Conservation (phyloP, 2,797 vertebrate genomes). For the Xiphorhynchus erythropygius region DNA sequence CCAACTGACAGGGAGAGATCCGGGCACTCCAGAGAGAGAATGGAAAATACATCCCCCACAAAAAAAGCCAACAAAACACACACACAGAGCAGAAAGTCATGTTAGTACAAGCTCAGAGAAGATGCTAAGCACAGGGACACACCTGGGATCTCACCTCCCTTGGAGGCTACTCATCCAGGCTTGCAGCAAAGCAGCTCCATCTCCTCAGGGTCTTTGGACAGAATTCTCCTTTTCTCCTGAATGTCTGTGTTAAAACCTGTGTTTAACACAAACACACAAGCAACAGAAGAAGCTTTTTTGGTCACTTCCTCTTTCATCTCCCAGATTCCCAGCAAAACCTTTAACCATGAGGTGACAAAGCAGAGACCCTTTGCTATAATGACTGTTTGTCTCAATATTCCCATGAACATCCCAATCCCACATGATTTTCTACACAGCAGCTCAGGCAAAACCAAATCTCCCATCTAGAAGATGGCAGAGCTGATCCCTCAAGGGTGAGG, state of each 20-base stretch:
- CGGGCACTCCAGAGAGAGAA: not conserved
- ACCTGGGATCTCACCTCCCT: not conserved
- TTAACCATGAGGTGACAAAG: not conserved
- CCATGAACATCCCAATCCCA: not conserved
- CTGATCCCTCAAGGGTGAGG: not conserved
- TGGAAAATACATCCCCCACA: not conserved
- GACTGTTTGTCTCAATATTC: not conserved
- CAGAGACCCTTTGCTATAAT: not conserved
- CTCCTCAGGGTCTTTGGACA: not conserved
- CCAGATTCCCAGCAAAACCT: not conserved
- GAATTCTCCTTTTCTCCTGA: not conserved
- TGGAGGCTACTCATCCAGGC: not conserved
- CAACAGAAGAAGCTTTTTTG: accelerated
- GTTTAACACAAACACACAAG: not conserved
- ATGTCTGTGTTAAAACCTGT: not conserved
- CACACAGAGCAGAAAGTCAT: not conserved
- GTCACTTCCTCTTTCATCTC: not conserved
- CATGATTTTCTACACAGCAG: not conserved
- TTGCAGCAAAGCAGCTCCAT: not conserved
- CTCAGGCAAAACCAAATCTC: not conserved
- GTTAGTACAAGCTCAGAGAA: not conserved
- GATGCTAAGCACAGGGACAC: not conserved
- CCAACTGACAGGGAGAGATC: not conserved
- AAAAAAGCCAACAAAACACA: not conserved
- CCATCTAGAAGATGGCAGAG: not conserved